A percentile compares a stretch with the other conserved stretches of the same genome.
Evolutionary conservation across 2,888 invertebrate genomes (phyloP).

Genomic region (Andrena chrysosceles): DNA sequence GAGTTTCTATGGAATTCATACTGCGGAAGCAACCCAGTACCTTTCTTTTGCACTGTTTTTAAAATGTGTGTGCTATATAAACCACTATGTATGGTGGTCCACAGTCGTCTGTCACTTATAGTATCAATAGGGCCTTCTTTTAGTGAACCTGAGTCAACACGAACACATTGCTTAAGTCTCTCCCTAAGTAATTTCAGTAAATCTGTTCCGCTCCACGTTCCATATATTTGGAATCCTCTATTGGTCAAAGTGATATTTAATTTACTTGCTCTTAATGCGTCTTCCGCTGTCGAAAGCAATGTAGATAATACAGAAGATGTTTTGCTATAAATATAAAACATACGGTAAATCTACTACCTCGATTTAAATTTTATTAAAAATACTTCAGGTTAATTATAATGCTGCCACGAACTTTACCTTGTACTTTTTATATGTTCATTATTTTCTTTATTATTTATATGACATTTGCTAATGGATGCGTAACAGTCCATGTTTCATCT

Average conservation of each 20-base stretch:
- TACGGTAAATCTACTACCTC: not conserved
- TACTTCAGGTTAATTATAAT: not conserved
- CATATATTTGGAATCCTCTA: conserved; percentile 40
- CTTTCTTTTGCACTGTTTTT: conserved; percentile 53
- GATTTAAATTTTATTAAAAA: not conserved
- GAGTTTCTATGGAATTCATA: conserved; percentile 4
- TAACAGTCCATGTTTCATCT: conserved; percentile 11
- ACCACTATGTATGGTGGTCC: conserved; percentile 62
- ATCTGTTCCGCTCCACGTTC: conserved; percentile 39
- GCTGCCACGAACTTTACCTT: conserved; percentile 8
- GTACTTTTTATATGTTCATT: not conserved
- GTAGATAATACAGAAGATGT: not conserved
- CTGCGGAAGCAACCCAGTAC: conserved; percentile 36
- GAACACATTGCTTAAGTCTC: conserved; percentile 36
- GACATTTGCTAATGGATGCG: not conserved
- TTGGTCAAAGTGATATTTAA: conserved; percentile 29
- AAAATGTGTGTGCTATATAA: conserved; percentile 64
- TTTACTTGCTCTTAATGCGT: not conserved
- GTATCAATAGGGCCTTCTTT: not conserved
- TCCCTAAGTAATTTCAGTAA: conserved; percentile 35
- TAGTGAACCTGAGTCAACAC: not conserved
- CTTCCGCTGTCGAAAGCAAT: not conserved
- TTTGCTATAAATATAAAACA: not conserved
- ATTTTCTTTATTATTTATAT: not conserved
- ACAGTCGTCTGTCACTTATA: conserved; percentile 23